These are phyloP conservation scores for Typhlichthys subterraneus DNA, from an alignment of 2,797 vertebrate genomes.

Conservation along the genomic window DNA sequence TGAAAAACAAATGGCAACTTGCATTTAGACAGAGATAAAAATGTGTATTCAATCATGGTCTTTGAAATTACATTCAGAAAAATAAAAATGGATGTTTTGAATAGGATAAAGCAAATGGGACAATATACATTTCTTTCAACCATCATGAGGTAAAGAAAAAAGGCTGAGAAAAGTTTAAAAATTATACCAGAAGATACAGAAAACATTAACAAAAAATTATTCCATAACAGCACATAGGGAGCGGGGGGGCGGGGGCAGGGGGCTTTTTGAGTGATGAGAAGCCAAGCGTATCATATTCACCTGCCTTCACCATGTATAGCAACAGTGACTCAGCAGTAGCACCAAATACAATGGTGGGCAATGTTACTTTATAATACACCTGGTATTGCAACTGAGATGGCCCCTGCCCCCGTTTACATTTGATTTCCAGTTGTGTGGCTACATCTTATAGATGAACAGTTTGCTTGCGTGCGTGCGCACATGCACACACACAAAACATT, in stretches of 20 bases:
- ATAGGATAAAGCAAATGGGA: slow-evolving; percentile 47
- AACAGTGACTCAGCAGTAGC: slow-evolving; percentile 40
- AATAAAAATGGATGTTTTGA: slow-evolving; percentile 46
- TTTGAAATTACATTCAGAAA: slow-evolving; percentile 58
- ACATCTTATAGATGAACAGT: slow-evolving; percentile 27
- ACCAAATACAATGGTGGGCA: slow-evolving; percentile 28
- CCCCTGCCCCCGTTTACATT: slow-evolving; percentile 16
- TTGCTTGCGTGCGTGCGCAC: background rate
- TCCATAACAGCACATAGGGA: slow-evolving; percentile 19
- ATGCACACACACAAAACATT: background rate
- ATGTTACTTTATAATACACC: slow-evolving; percentile 33
- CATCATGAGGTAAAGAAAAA: slow-evolving; percentile 29
- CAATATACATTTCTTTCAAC: slow-evolving; percentile 44
- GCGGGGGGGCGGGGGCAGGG: background rate
- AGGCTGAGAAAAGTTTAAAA: slow-evolving; percentile 6
- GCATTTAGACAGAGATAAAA: slow-evolving; percentile 47
- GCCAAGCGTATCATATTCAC: slow-evolving; percentile 16
- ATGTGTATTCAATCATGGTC: slow-evolving; percentile 53
- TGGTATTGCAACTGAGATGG: slow-evolving; percentile 23
- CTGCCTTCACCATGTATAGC: slow-evolving; percentile 7
- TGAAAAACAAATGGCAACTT: background rate
- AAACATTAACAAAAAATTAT: slow-evolving; percentile 5
- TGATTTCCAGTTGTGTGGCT: slow-evolving; percentile 12
- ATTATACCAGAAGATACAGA: slow-evolving; percentile 16
- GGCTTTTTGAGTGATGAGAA: slow-evolving; percentile 22